Evolutionary conservation across 35 echinoderm and acorn worm genomes (phyloP), one percentile per base, ranked within the genome.

Genomic region (Chiridota heheva): DNA sequence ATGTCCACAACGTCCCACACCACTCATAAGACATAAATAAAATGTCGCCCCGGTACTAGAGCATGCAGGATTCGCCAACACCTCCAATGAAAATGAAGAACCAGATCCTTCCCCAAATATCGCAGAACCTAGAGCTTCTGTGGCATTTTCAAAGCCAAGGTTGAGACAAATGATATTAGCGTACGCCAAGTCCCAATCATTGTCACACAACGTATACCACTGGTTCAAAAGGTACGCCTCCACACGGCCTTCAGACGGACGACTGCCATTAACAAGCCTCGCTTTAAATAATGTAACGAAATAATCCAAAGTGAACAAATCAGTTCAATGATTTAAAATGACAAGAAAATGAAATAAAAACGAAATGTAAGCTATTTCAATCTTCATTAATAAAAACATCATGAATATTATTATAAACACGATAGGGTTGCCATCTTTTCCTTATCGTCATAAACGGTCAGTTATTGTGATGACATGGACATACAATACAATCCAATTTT

Each of bases 31-130:
- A 33, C 85, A 81, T 2, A 66, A 17, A 44, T 15, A 13, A 30
- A 88, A 32, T 32, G 24, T 26, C 24, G 18, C 22, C 18, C 81
- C 85, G 28, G 49, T 38, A 26, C 75, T 76, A 69, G 25, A 24
- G 40, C 85, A 88, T 70, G 5, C 26, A 4, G 81, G 45, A 36
- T 88, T 76, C 18, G 80, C 74, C 0, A 88, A 43, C 31, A n/a
- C n/a, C n/a, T n/a, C n/a, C n/a, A n/a, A n/a, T n/a, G n/a, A n/a
- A n/a, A 22, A 77, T 37, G 78, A 77, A 2, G 26, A 30, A 44
- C 55, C 58, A 15, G n/a, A 7, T 64, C 84, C 84, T 64, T 41
- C 3, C 8, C 84, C 84, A 41, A 77, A 77, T 6, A 18, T 16
- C 24, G 70, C 84, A 15, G 12, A 13, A 25, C 58, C 58, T 27